These are phyloP conservation scores for Caenorhabditis sp. DNA, from an alignment of 2,888 invertebrate genomes.

Conservation along the genomic window DNA sequence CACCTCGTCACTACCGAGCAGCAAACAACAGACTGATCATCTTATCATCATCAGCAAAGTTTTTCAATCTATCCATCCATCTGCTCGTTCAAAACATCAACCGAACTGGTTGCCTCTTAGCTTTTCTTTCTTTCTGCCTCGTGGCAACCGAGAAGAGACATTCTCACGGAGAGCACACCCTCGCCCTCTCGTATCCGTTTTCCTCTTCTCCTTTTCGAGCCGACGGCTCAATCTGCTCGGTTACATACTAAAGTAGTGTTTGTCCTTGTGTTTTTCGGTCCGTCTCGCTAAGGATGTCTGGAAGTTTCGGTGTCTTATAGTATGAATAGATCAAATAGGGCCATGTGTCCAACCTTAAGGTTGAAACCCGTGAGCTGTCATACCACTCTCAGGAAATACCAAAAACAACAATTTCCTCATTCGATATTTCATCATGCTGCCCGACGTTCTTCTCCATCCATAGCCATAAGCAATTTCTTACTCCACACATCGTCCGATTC, in stretches of 20 bases:
- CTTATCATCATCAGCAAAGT: no score
- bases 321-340: neutral
- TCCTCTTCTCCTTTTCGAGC: slow-evolving; percentile 9
- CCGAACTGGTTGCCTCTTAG: neutral
- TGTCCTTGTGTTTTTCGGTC: slow-evolving; percentile 37
- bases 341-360: no score
- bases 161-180: slow-evolving; percentile 32
- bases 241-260: slow-evolving; percentile 41
- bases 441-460: neutral
- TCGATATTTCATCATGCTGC: no score
- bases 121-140: neutral
- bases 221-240: slow-evolving; percentile 41
- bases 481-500: neutral
- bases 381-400: neutral
- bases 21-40: no score
- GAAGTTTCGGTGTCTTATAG: slow-evolving; percentile 15
- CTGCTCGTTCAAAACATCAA: neutral
- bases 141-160: neutral
- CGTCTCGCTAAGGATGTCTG: neutral
- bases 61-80: no score
- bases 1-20: neutral
- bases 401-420: neutral
- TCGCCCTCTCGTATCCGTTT: slow-evolving; percentile 13
- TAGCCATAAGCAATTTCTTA: slow-evolving; percentile 10
- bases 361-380: no score